These are phyloP conservation scores for Cossypha niveicapilla DNA, from an alignment of 2,797 vertebrate species.

Conservation along the genomic window DNA sequence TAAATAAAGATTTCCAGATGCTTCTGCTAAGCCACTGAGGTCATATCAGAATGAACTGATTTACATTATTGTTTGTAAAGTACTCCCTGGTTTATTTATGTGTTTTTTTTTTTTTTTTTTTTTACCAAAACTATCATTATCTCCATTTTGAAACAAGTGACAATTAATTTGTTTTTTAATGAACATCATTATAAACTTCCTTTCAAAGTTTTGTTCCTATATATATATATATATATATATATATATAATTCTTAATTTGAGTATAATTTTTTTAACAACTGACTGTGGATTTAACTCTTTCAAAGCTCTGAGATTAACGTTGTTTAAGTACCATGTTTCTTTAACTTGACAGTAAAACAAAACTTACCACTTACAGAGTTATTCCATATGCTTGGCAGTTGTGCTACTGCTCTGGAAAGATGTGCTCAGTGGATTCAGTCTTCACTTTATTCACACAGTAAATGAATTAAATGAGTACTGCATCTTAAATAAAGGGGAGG, in stretches of 20 bases:
- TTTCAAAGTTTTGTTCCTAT: neutral
- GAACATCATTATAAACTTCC: neutral
- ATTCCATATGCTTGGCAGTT: neutral
- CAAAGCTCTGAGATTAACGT: neutral
- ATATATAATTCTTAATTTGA: neutral
- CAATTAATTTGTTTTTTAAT: neutral
- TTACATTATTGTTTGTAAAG: neutral
- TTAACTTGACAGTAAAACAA: neutral
- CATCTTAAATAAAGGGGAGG: neutral
- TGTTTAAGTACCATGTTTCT: neutral
- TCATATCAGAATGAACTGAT: neutral
- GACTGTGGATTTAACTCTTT: neutral
- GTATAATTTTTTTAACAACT: neutral
- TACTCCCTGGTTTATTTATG: fast-evolving
- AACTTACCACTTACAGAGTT: fast-evolving
- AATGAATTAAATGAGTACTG: neutral
- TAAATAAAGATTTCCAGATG: neutral
- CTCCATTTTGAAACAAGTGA: neutral
- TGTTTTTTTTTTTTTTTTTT: fast-evolving
- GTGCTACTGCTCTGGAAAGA: neutral
- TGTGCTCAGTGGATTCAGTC: neutral
- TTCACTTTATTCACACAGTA: neutral
- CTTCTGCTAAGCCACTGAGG: neutral
- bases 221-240: neutral
- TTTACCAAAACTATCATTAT: neutral